These are phyloP conservation scores for Agrenia bidenticulata DNA, from an alignment of 2,888 invertebrate genomes.

Conservation along the genomic window DNA sequence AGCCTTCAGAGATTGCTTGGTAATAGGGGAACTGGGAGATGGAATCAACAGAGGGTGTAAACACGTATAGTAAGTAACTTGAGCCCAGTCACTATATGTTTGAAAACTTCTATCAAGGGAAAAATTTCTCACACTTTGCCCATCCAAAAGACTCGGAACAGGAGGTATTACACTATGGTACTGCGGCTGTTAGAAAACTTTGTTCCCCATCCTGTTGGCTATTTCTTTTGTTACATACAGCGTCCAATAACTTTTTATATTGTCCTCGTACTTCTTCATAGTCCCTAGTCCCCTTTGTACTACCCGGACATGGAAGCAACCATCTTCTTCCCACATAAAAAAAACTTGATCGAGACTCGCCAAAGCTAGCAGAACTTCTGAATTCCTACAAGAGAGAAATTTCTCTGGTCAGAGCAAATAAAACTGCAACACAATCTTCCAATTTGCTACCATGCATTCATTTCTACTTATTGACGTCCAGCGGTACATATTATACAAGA, in stretches of 20 bases:
- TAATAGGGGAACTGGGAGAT: no score
- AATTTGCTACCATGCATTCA: background rate
- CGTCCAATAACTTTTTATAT: conserved; percentile 11
- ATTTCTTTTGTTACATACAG: conserved; percentile 3
- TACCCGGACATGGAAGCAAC: background rate
- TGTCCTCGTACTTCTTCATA: background rate
- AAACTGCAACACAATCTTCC: background rate
- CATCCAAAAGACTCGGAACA: background rate
- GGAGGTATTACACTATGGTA: background rate
- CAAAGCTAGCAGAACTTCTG: no score
- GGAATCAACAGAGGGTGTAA: background rate
- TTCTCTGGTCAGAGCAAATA: background rate
- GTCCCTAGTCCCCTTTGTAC: background rate
- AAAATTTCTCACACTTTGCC: conserved; percentile 12
- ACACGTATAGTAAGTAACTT: conserved; percentile 1
- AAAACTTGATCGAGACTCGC: no score
- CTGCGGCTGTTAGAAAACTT: conserved; percentile 6
- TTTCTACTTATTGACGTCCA: background rate
- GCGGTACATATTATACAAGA: background rate
- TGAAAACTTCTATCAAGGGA: conserved; percentile 9
- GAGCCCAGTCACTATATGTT: background rate
- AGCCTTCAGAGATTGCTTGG: no score
- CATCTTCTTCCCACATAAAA: no score
- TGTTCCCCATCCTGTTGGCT: conserved; percentile 6
- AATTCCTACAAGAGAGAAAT: background rate